Evolutionary conservation across 2,113 vertebrate genomes (phyloP).

Genomic region (Bothrops jararaca): DNA sequence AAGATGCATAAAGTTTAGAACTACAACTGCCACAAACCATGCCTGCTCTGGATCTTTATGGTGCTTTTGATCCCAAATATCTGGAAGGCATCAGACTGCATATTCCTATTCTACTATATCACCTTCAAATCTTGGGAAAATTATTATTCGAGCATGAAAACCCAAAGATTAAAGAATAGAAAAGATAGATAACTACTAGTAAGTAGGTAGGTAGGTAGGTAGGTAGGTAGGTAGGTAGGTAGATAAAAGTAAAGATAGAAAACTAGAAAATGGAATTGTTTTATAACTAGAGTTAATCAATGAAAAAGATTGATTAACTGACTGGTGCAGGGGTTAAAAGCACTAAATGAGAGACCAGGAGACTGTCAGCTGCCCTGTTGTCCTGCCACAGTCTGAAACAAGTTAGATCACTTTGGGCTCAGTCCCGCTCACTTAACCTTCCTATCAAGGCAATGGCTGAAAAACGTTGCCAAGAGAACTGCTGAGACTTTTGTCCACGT

Average conservation of each 20-base stretch:
- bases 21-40: background rate
- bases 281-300: background rate
- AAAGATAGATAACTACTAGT: no score
- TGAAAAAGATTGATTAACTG: background rate
- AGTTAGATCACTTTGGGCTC: no score
- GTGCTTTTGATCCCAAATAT: background rate
- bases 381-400: background rate
- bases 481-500: background rate
- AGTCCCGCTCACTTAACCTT: background rate
- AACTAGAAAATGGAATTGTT: background rate
- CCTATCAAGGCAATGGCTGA: background rate
- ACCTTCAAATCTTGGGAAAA: background rate
- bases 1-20: background rate
- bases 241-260: no score
- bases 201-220: no score
- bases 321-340: background rate
- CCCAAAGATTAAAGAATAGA: background rate
- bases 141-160: background rate
- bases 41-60: background rate
- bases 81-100: background rate
- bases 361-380: background rate
- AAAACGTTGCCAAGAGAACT: background rate
- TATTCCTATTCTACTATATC: background rate
- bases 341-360: background rate
- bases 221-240: no score